These are phyloP conservation scores for Aeoliscus strigatus DNA, from an alignment of 2,797 vertebrate species.

Conservation along the genomic window DNA sequence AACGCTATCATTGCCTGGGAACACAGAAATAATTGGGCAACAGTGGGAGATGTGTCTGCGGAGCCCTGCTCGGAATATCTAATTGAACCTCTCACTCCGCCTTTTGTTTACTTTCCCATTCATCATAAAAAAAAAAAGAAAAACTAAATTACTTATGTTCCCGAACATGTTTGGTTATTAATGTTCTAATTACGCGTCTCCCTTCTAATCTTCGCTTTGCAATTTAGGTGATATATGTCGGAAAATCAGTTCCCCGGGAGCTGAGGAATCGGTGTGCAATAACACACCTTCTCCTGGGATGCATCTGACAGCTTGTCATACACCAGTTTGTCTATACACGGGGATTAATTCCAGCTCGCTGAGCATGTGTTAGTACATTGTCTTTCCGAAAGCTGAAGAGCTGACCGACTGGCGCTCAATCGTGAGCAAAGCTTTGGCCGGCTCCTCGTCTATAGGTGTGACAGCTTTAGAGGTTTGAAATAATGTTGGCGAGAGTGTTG, in stretches of 20 bases:
- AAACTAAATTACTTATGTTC: constrained; percentile 59
- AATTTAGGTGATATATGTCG: constrained; percentile 60
- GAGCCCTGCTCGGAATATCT: constrained; percentile 41
- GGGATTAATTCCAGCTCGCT: constrained; percentile 42
- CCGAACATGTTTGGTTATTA: constrained; percentile 68
- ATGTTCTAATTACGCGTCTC: constrained; percentile 68
- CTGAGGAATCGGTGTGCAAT: constrained; percentile 48
- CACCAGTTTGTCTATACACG: constrained; percentile 38
- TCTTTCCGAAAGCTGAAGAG: constrained; percentile 29
- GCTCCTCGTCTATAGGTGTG: constrained; percentile 41
- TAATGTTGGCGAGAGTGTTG: constrained; percentile 49
- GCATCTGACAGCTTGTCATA: constrained; percentile 42
- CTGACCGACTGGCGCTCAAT: constrained; percentile 40
- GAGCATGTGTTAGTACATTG: constrained; percentile 36
- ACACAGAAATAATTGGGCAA: constrained; percentile 67
- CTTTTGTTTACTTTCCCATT: constrained; percentile 64
- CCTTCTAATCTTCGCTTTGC: constrained; percentile 55
- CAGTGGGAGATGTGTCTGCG: constrained; percentile 46
- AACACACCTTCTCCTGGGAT: constrained; percentile 58
- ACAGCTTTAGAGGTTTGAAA: constrained; percentile 59
- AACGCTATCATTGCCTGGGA: constrained; percentile 57
- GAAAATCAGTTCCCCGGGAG: constrained; percentile 39
- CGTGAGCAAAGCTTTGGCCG: constrained; percentile 10
- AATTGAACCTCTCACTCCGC: constrained; percentile 51
- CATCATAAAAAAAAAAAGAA: constrained; percentile 59